Evolutionary conservation across 2,888 invertebrate species (phyloP), one percentile per base, ranked within the genome.

Genomic region (Dorcus hopei): DNA sequence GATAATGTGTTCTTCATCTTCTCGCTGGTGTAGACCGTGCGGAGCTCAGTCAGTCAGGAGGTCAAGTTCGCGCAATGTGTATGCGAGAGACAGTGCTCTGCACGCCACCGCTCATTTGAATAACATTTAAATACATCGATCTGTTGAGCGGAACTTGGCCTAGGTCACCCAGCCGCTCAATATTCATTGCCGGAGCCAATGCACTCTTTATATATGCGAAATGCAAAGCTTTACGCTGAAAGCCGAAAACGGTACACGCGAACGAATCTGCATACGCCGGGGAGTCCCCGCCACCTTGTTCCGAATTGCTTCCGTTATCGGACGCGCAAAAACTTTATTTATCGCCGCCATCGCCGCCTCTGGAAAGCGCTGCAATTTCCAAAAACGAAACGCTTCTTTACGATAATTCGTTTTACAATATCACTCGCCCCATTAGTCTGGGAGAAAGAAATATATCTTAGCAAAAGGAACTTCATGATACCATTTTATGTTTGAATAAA

Each of bases 71-170:
- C 65, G 62, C 63, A 62, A 61, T 63, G 61, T 62, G 58, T 63
- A 64, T 65, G 68, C 48, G 49, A 57, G 53, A 52, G 57, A 63
- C 62, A 65, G 65, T 62, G 66, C 61, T 61, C 61, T 62, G 62
- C 63, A 65, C 66, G 65, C 63, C 61, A 67, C 65, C 63, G 65
- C 69, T 69, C 69, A 70, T 70, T 70, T 69, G 68, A 69, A 70
- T 70, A 70, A 68, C 69, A 70, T 70, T 70, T 70, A 69, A 69
- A 70, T 69, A 68, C 66, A 69, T 70, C 68, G 69, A 70, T 70
- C 64, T 68, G 62, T 60, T 59, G 62, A 61, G 64, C 62, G 62
- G 63, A 70, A 70, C 68, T 70, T 70, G 68, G 70, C 67, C 66
- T 70, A 70, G 70, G 70, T 70, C 70, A 66, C 63, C 55, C 47